Evolutionary conservation across 2,113 vertebrate species (phyloP), one percentile per base, ranked within the genome.

Genomic region (Telmatochromis bifrenatus): DNA sequence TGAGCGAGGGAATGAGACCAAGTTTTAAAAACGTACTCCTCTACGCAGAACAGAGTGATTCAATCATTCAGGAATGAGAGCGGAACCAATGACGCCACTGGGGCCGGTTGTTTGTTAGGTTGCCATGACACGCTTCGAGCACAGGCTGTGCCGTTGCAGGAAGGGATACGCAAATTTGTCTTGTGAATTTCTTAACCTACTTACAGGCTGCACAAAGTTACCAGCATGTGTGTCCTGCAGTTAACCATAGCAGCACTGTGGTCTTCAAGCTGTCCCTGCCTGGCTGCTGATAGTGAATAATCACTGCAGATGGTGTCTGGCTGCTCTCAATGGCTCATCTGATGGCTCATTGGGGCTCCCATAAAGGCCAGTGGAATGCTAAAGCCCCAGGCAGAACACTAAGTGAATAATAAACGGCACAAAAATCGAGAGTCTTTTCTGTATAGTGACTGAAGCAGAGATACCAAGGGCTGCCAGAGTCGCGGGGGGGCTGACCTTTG

Each of bases 271-370:
- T 94, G 92, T 87, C 89, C 87, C 89, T 91, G 90, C 83, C 81
- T 91, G 84, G 87, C 94, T 89, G 93, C 91, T 79, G 85, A 68
- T 83, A 51, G 91, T 95, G 92, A 94, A 94, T 96, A 95, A 95
- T 88, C 80, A 93, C 94, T 95, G 94, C 95, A 96, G 95, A 96
- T 96, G 95, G 95, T 90, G 94, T 94, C 94, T 94, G 93, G 92
- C 90, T 88, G 86, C 88, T 91, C 93, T 95, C 92, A 95, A 96
- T 94, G 92, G 92, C 94, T 94, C 91, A 91, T 96, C 95, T 94
- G 94, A 93, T 93, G 93, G 93, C 92, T 92, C 90, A 92, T 82
- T 87, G 94, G 90, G 87, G 82, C 83, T 88, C 84, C 88, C 92
- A 95, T 95, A 96, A 95, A 94, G 92, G 93, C 91, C 90, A 80